Base-by-base conservation (phyloP, 2,797 vertebrate species). In the Spinus olivaceus region DNA sequence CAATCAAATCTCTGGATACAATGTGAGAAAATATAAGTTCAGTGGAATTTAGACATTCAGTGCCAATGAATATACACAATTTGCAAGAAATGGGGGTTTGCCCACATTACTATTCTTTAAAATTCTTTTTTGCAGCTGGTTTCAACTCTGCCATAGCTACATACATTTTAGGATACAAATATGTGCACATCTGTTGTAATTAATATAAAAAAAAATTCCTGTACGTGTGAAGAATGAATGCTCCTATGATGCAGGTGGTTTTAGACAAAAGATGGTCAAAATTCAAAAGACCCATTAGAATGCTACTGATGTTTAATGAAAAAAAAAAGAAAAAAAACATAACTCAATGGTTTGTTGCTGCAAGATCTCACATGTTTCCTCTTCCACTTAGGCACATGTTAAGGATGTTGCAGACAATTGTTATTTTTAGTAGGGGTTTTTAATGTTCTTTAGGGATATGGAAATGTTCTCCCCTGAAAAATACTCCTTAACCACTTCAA, bases 251-350 rank as follows among this genome's bases (percentile, higher is more conserved):
- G 71, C 88, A 93, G 77, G 81, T 94, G 78, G 19, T 67, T 95
- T 92, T 57, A 85, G 60, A 91, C 56, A 96, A 93, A 95, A 77
- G 78, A 64, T 30, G 57, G 12, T 73, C 82, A 79, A 15, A 37
- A 50, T 73, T 85, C 51, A 77, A 70, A 92, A 70, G 49, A 81
- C 22, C 11, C 42, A 7, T 49, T 89, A 87, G 85, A 92, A 84
- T 57, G 22, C 11, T 41, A 33, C 56, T 80, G n/a, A 61, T 22
- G 5, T 12, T 44, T 14, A 59, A 60, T 32, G 23, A 50, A 64
- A 87, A 76, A 80, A 28, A 23, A 21, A 2, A 50, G 12, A 10
- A 21, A 69, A 81, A 81, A 70, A 46, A 4, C 13, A 78, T 20
- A 76, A 54, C 9, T 84, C 70, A 70, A 2, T 56, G 17, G 8